phyloP scores from a whole-genome alignment of 2,888 invertebrate species.

The Ophion ellenae region DNA sequence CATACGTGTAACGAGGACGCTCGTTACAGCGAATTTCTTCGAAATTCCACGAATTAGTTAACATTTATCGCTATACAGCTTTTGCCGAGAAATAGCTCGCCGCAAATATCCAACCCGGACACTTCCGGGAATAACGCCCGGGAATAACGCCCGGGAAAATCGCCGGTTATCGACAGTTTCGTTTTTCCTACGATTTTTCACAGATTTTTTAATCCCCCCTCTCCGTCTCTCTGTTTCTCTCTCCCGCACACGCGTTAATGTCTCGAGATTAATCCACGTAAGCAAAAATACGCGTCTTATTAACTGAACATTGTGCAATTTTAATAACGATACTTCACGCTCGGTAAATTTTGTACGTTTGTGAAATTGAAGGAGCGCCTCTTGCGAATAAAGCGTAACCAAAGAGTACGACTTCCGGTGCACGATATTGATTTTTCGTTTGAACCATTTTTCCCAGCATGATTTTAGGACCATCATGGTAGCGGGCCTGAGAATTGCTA shows the following conservation, averaged over 20 bases:
- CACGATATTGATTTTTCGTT: slow-evolving; percentile 18
- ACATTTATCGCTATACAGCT: neutral
- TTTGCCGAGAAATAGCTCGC: neutral
- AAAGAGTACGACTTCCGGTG: slow-evolving; percentile 27
- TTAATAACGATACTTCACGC: neutral
- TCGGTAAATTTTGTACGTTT: slow-evolving; percentile 68
- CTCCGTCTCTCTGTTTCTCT: neutral
- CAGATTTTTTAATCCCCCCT: neutral
- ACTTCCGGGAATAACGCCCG: neutral
- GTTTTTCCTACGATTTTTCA: neutral
- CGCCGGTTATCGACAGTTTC: neutral
- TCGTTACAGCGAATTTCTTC: slow-evolving; percentile 50
- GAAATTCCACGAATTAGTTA: slow-evolving; percentile 13
- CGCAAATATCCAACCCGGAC: neutral
- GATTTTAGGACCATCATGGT: neutral
- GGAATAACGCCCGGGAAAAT: neutral
- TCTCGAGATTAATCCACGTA: neutral
- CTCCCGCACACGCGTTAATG: neutral
- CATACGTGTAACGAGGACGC: slow-evolving; percentile 45
- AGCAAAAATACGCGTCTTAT: neutral
- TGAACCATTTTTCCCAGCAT: neutral
- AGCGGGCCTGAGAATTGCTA: neutral
- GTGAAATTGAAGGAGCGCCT: slow-evolving; percentile 49
- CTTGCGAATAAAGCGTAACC: slow-evolving; percentile 69
- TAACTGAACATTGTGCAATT: slow-evolving; percentile 15